Evolutionary conservation across 2,113 vertebrate species (phyloP).

Genomic region (Grammomys surdaster): DNA sequence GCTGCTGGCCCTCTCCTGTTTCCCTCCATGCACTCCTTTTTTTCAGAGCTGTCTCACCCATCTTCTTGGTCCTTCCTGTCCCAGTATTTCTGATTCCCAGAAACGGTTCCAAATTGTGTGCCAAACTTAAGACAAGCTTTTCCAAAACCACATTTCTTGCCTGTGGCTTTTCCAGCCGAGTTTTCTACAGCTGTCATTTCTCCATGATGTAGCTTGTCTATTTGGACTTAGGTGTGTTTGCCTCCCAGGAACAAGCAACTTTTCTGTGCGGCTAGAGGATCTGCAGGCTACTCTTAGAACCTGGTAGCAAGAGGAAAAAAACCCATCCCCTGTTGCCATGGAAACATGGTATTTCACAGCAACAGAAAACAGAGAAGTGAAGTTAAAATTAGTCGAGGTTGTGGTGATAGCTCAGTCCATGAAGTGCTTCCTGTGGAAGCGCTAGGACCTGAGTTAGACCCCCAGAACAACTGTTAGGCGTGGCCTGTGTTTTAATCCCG

Average conservation of each 20-base stretch:
- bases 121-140: conserved; percentile 45
- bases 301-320: not conserved
- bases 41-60: not conserved
- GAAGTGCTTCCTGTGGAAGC: not conserved
- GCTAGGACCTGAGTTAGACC: not conserved
- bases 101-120: not conserved
- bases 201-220: not conserved
- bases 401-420: not conserved
- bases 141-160: conserved; percentile 40
- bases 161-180: conserved; percentile 12
- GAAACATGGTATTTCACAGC: not conserved
- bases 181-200: conserved; percentile 7
- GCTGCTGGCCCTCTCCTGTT: not conserved
- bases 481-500: not conserved
- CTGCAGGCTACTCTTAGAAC: not conserved
- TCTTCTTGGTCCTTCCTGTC: not conserved
- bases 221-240: not conserved
- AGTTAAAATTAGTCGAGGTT: not conserved
- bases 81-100: not conserved
- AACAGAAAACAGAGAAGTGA: conserved; percentile 23
- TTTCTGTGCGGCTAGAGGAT: not conserved
- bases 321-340: not conserved
- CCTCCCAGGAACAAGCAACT: not conserved
- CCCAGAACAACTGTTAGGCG: not conserved
- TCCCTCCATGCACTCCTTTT: not conserved